phyloP scores from a whole-genome alignment of 2,797 vertebrate species.

The Arnoldichthys spilopterus region DNA sequence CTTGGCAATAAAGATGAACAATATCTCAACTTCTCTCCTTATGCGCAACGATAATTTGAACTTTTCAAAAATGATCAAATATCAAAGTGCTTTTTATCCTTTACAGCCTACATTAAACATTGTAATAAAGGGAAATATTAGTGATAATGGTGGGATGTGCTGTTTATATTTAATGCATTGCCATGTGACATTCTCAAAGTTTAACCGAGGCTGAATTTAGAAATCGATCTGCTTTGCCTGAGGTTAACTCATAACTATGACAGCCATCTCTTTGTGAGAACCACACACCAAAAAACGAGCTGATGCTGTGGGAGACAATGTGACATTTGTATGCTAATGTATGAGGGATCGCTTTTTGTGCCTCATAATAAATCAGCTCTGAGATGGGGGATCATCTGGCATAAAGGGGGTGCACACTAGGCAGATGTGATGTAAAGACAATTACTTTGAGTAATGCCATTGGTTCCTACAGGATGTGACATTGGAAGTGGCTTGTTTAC shows the following conservation, averaged over 20 bases:
- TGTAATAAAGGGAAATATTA: neutral
- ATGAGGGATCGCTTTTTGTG: constrained; percentile 42
- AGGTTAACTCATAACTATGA: constrained; percentile 39
- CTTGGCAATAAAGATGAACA: neutral
- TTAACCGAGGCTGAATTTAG: neutral
- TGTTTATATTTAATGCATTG: neutral
- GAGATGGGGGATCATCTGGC: constrained; percentile 52
- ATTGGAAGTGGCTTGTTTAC: constrained; percentile 42
- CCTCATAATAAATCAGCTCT: constrained; percentile 50
- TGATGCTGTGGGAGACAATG: constrained; percentile 33
- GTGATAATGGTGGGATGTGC: neutral
- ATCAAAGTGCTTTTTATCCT: neutral
- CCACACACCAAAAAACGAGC: constrained; percentile 21
- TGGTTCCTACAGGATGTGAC: constrained; percentile 18
- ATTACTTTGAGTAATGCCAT: constrained; percentile 52
- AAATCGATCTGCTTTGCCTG: constrained; percentile 32
- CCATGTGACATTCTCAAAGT: neutral
- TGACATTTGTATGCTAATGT: constrained; percentile 35
- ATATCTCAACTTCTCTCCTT: neutral
- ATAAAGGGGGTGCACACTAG: constrained; percentile 48
- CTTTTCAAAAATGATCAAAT: too few relatives aligned
- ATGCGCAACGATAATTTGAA: neutral
- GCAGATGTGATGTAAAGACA: constrained; percentile 57
- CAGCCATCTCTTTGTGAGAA: constrained; percentile 48
- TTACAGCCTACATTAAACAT: neutral